Percentiles rank a stretch among this genome's conserved stretches.
Evolutionary conservation across 92 coral and sea anemone genomes (phyloP).

Genomic region (Epizoanthus rinbou): DNA sequence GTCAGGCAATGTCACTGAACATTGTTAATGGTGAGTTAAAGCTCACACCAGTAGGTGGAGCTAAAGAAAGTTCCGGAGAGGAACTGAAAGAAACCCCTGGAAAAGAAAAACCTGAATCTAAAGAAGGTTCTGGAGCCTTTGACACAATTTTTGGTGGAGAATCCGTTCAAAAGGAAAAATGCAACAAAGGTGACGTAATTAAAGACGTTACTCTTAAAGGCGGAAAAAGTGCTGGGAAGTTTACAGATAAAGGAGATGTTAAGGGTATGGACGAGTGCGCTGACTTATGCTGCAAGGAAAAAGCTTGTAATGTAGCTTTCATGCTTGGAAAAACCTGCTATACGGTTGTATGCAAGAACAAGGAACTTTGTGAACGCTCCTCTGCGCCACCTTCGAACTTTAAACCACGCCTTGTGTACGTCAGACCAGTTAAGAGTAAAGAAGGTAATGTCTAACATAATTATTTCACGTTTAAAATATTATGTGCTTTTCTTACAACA

Average conservation of each 20-base stretch:
- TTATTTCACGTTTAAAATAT: too few relatives aligned
- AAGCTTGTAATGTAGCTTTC: constrained; percentile 83
- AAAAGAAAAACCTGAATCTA: neutral
- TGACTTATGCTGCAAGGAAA: constrained; percentile 76
- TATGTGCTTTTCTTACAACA: neutral
- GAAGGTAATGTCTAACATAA: constrained; percentile 54
- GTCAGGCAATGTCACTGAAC: constrained; percentile 92
- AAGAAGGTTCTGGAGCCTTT: constrained; percentile 50
- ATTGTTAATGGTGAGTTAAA: constrained; percentile 89
- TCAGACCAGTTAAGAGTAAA: constrained; percentile 69
- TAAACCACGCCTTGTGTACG: constrained; percentile 84
- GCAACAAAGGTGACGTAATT: constrained; percentile 71
- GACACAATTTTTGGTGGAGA: constrained; percentile 65
- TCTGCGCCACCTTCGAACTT: constrained; percentile 98
- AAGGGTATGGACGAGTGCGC: constrained; percentile 86
- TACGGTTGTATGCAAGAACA: constrained; percentile 88
- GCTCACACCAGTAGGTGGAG: constrained; percentile 72
- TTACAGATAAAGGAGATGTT: constrained; percentile 89
- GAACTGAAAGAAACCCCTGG: constrained; percentile 1
- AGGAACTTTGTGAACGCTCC: constrained; percentile 86
- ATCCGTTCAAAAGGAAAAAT: constrained; percentile 51
- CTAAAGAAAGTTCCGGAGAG: constrained; percentile 32
- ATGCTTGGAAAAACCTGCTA: constrained; percentile 96
- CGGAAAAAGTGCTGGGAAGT: constrained; percentile 93
- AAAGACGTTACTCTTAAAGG: constrained; percentile 93